Conservation (phyloP, 2,113 vertebrate species). For the Crotalus helleri region DNA sequence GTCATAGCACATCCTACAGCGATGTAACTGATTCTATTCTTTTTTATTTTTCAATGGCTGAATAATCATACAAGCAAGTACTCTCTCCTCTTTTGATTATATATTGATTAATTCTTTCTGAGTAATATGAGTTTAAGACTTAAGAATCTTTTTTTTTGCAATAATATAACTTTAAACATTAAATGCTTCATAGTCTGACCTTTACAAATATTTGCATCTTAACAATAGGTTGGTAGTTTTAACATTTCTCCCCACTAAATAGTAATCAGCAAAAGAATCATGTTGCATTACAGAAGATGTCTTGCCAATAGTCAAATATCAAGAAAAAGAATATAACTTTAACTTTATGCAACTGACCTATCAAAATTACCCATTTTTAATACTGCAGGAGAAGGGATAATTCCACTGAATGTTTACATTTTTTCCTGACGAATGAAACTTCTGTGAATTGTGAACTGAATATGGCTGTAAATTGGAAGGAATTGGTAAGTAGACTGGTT, state of each 20-base stretch:
- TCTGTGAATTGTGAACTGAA: too few relatives aligned
- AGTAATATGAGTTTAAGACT: background rate
- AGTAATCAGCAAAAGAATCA: conserved; percentile 10
- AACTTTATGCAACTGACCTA: background rate
- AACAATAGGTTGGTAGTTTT: background rate
- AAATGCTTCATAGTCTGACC: background rate
- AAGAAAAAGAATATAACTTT: background rate
- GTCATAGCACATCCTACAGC: conserved; percentile 4
- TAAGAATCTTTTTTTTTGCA: conserved; percentile 1
- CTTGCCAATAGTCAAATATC: background rate
- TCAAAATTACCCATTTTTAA: background rate
- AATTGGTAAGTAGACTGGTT: too few relatives aligned
- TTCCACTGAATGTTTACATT: too few relatives aligned
- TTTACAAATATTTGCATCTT: conserved; percentile 8
- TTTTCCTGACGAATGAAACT: too few relatives aligned
- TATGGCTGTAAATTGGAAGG: too few relatives aligned
- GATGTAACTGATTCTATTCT: conserved; percentile 24
- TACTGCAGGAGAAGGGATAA: too few relatives aligned
- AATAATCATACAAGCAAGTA: conserved; percentile 12
- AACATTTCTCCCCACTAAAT: background rate
- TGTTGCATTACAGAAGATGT: background rate
- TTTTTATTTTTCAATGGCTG: conserved; percentile 16
- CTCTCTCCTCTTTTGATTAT: background rate
- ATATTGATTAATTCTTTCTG: background rate
- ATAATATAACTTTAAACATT: conserved; percentile 3